A percentile compares a stretch with the other conserved stretches of the same genome.
phyloP scores from a whole-genome alignment of 1,140 invertebrate species.

The Drosophila suzukii region DNA sequence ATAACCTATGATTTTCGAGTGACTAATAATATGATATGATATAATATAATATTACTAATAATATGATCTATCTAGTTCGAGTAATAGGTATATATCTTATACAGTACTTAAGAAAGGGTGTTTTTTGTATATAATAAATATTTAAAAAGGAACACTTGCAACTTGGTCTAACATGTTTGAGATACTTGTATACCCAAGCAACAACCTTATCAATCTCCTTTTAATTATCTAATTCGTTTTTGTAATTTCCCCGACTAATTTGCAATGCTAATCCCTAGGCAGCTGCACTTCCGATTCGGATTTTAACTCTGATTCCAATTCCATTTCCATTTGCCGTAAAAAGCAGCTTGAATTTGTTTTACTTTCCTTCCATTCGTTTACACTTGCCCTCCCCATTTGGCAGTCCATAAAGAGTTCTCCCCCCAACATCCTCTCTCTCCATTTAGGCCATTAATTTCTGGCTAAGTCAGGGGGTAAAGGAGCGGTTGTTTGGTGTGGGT shows the following conservation, averaged over 20 bases:
- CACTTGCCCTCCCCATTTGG: slow-evolving; percentile 35
- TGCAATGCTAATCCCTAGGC: slow-evolving; percentile 38
- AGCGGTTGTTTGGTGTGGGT: background rate
- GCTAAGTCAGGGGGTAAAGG: slow-evolving; percentile 17
- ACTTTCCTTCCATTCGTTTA: slow-evolving; percentile 36
- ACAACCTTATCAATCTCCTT: slow-evolving; percentile 18
- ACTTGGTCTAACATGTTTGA: background rate
- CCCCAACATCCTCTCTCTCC: background rate
- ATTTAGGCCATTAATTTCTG: slow-evolving; percentile 50
- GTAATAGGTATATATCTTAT: too few species aligned
- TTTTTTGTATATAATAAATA: too few species aligned
- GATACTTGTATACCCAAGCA: background rate
- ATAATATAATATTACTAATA: too few species aligned
- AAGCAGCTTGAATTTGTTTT: slow-evolving; percentile 43
- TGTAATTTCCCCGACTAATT: slow-evolving; percentile 37
- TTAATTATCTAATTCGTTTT: slow-evolving; percentile 35
- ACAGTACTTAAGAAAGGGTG: too few species aligned
- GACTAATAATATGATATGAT: too few species aligned
- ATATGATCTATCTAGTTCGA: too few species aligned
- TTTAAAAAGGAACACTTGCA: too few species aligned
- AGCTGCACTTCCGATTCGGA: slow-evolving; percentile 28
- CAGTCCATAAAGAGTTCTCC: slow-evolving; percentile 33
- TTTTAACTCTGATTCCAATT: slow-evolving; percentile 32
- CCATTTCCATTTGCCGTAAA: slow-evolving; percentile 45
- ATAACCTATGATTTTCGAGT: background rate